Percentiles rank a stretch among this genome's conserved stretches.
These are phyloP conservation scores for Corydoras sp. DNA, from an alignment of 2,113 vertebrate genomes.

Conservation along the genomic window DNA sequence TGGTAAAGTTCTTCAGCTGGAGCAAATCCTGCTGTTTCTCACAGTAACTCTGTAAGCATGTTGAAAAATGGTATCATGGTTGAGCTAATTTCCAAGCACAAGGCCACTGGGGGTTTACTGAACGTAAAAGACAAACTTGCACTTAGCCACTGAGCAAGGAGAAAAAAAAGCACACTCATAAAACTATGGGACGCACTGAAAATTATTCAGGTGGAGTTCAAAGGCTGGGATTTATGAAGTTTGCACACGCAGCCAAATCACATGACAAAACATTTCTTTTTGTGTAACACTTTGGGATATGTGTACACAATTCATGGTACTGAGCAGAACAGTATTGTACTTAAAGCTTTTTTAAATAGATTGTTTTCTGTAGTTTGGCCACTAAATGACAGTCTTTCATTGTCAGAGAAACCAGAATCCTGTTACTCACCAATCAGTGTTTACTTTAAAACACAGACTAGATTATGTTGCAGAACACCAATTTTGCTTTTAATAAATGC, in stretches of 20 bases:
- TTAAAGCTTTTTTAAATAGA: too few species aligned
- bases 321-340: too few species aligned
- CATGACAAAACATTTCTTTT: background rate
- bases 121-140: background rate
- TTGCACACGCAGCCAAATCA: background rate
- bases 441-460: too few species aligned
- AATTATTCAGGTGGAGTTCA: background rate
- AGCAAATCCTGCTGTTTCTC: background rate
- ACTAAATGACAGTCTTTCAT: too few species aligned
- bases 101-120: background rate
- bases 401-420: too few species aligned
- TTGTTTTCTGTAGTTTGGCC: too few species aligned
- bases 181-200: background rate
- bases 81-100: background rate
- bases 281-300: too few species aligned
- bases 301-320: too few species aligned
- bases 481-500: too few species aligned
- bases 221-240: background rate
- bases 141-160: background rate
- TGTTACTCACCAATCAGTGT: too few species aligned
- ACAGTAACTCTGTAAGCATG: background rate
- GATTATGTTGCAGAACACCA: too few species aligned
- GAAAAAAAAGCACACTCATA: background rate
- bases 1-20: background rate
- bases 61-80: background rate